Evolutionary conservation across 2,113 vertebrate genomes (phyloP), one percentile per base, ranked within the genome.

Genomic region (Apistogramma diplotaenia): DNA sequence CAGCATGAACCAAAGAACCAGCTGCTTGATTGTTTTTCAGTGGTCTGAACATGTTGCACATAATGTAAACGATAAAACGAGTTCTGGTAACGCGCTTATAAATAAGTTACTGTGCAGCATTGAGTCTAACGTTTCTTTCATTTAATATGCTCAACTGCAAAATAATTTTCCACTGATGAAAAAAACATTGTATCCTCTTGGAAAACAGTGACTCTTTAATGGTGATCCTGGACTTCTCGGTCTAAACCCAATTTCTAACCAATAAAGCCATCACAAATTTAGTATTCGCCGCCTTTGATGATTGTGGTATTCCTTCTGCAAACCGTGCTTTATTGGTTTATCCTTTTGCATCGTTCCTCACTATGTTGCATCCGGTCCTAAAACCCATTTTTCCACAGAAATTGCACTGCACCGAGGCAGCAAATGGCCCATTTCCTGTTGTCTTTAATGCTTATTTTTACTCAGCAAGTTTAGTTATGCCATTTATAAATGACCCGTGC

Each of bases 221-320:
- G 55, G 25, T 51, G 71, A 37, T 49, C 53, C 40, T 19, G 72
- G 9, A 57, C 62, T 58, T 18, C 46, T 33, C 7, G 53, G 9
- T 29, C 31, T 33, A 77, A 81, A 72, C 21, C 23, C 35, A 35
- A 55, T 81, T 75, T 85, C 23, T 10, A 71, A 79, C 37, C 67
- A 65, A 61, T 74, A 60, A 74, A 67, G 71, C 29, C 4, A 51
- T 74, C 18, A 9, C 58, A 84, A 74, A 78, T 65, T 49, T 74
- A 76, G 46, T 16, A 62, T 74, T 70, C 59, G 8, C 40, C 35
- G 9, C 62, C n/a, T 35, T 33, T 0, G 12, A 27, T 46, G 19
- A 21, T 31, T 71, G 7, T 35, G 59, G 35, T 5, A 21, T 61
- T 70, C 46, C 60, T 43, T 19, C n/a, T 3, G 12, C 21, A 11